Evolutionary conservation across 2,888 invertebrate species (phyloP), one percentile per base, ranked within the genome.

Genomic region (Spodoptera littoralis): DNA sequence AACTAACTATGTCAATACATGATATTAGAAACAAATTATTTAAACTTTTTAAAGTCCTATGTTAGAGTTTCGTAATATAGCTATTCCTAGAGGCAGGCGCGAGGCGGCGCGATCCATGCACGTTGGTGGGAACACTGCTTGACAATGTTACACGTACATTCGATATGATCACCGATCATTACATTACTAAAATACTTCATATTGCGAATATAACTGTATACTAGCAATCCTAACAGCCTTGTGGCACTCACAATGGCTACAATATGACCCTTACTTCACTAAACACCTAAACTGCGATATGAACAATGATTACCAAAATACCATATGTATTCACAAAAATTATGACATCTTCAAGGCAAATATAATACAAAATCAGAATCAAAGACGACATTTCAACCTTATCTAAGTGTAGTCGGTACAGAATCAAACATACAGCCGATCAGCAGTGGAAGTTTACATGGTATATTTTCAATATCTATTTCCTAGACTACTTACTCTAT

Each of bases 401-500:
- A 74, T 69, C 45, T 61, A 62, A 48, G 22, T 62, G 18, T 42
- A 48, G 56, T 56, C 63, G 60, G 57, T 59, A 74, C 50, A 69
- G 57, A 58, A 65, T 59, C 44, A 60, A 51, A 66, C 52, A 48
- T 59, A 51, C 48, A 56, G 54, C 18, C 62, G 53, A 27, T 60
- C 53, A 56, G 62, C 45, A 58, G 51, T 70, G 46, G 51, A 76
- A 68, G 54, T 62, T 52, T 61, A 65, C 59, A 71, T 65, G 49
- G 60, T 63, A 73, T 60, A 75, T 53, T 62, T 63, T 61, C 53
- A 47, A 51, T 58, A 73, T 45, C 51, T 64, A 67, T 47, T 57
- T 43, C 46, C 65, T 72, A 79, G 49, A 68, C 73, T 79, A 68
- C 73, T 79, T 77, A 80, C 50, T 69, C 71, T 70, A 71, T 60